Conservation (phyloP, 2,113 vertebrate genomes). For the Natator depressus region DNA sequence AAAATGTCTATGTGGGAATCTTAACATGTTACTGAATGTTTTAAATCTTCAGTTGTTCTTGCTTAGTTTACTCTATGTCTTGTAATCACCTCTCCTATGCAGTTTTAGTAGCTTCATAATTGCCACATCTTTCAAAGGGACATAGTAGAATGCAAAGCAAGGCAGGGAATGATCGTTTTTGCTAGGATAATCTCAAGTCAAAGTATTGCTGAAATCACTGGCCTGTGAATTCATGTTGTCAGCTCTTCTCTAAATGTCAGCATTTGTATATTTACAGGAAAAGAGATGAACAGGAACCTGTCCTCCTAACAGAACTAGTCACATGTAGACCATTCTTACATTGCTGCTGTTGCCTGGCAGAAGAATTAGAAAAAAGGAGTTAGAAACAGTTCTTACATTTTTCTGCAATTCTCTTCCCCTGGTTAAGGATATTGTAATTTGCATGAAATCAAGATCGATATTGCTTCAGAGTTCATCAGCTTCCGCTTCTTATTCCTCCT, state of each 20-base stretch:
- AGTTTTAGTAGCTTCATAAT: not conserved
- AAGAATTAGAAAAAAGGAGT: not conserved
- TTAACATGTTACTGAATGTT: not conserved
- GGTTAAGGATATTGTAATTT: not conserved
- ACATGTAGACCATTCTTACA: not conserved
- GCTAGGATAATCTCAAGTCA: not conserved
- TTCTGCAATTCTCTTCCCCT: not conserved
- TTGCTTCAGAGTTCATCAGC: not conserved
- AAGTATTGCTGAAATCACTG: not conserved
- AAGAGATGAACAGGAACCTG: slow-evolving; percentile 7
- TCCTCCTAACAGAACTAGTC: not conserved
- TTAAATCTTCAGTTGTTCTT: not conserved
- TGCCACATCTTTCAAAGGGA: not conserved
- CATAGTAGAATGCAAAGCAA: slow-evolving; percentile 19
- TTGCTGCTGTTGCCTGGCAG: not conserved
- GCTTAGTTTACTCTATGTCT: not conserved
- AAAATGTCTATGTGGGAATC: not conserved
- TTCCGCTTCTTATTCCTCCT: not conserved
- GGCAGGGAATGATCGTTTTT: not conserved
- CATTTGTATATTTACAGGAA: not conserved
- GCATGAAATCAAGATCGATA: not conserved
- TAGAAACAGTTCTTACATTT: not conserved
- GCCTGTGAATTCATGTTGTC: not conserved
- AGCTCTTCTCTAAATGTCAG: not conserved
- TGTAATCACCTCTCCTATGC: not conserved